Percentiles rank a stretch among this genome's conserved stretches.
Evolutionary conservation across 2,797 vertebrate species (phyloP).

Genomic region (Leptodactylus fallax): DNA sequence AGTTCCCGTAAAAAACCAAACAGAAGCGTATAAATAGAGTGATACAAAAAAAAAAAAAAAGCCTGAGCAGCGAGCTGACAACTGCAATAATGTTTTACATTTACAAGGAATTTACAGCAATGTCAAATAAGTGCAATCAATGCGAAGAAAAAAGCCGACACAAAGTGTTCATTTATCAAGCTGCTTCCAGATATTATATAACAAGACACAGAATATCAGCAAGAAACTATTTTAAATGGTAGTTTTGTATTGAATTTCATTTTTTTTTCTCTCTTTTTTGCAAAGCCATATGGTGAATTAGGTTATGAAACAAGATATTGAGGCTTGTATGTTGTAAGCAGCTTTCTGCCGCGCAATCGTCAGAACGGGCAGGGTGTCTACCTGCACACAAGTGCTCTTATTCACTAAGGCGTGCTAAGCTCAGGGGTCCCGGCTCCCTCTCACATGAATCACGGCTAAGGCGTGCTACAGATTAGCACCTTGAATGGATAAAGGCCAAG

Average conservation of each 20-base stretch:
- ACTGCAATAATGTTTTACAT: conserved; percentile 34
- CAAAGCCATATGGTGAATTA: conserved; percentile 32
- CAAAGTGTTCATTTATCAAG: conserved; percentile 41
- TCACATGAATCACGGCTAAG: conserved; percentile 10
- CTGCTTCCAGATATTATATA: conserved; percentile 36
- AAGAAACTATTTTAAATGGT: conserved; percentile 12
- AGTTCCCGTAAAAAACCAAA: conserved; percentile 11
- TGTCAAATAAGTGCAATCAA: conserved; percentile 55
- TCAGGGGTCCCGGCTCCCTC: neutral
- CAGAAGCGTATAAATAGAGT: conserved; percentile 32
- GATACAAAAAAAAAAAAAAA: neutral
- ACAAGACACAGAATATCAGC: conserved; percentile 24
- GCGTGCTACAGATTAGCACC: conserved; percentile 39
- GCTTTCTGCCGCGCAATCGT: conserved; percentile 1
- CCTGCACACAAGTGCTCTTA: conserved; percentile 36
- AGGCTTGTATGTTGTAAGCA: neutral
- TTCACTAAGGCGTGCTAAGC: conserved; percentile 24
- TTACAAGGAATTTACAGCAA: conserved; percentile 51
- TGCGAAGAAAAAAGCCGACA: neutral
- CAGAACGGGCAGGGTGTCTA: neutral
- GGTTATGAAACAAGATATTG: conserved; percentile 47
- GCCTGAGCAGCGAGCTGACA: conserved; percentile 23
- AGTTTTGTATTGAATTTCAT: conserved; percentile 33
- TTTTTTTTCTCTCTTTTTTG: neutral
- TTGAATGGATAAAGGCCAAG: neutral